Evolutionary conservation across 2,888 invertebrate genomes (phyloP).

Genomic region (Aphidoletes aphidimyza): DNA sequence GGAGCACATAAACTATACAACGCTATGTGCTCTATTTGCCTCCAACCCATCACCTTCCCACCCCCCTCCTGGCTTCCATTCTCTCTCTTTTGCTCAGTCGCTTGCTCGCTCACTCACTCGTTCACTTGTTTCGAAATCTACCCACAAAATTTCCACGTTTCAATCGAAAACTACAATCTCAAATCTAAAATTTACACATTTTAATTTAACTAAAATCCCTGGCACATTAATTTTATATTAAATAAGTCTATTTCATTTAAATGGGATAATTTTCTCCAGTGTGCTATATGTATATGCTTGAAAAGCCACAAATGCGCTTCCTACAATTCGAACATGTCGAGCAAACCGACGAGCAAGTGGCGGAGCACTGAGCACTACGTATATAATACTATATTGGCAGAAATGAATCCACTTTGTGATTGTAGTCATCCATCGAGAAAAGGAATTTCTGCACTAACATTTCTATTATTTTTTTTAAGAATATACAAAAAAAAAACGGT

Average conservation of each 20-base stretch:
- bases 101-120: too few species aligned
- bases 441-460: not conserved
- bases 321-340: not conserved
- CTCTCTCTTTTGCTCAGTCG: not conserved
- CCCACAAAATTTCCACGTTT: constrained; percentile 21
- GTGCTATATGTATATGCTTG: not conserved
- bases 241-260: constrained; percentile 49
- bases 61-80: not conserved
- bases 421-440: not conserved
- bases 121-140: too few species aligned
- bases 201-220: constrained; percentile 49
- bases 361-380: not conserved
- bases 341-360: not conserved
- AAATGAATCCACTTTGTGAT: constrained; percentile 42
- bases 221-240: constrained; percentile 42
- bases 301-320: constrained; percentile 8
- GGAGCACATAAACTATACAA: constrained; percentile 43
- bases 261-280: constrained; percentile 3
- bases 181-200: constrained; percentile 51
- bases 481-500: not conserved
- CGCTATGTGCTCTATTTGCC: not conserved
- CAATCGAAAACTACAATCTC: constrained; percentile 51
- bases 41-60: not conserved
- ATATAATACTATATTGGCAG: constrained; percentile 26
- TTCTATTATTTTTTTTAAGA: not conserved